Conservation (phyloP, 1,140 invertebrate genomes). For the Goniozus legneri region DNA sequence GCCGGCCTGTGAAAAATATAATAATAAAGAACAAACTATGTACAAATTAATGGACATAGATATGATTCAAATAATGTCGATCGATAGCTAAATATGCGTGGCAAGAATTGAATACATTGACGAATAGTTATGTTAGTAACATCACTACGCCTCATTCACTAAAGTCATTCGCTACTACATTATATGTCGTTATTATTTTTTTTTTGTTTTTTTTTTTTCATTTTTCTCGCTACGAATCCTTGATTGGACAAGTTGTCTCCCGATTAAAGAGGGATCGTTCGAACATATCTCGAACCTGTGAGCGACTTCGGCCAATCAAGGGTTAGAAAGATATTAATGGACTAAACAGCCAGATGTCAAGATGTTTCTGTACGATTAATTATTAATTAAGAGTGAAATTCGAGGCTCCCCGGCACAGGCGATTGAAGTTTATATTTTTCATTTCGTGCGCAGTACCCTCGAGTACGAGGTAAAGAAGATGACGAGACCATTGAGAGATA, state of each 20-base stretch:
- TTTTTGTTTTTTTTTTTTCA: slow-evolving; percentile 1
- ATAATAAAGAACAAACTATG: not conserved
- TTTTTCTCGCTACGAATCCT: not conserved
- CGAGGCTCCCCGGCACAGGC: too few relatives aligned
- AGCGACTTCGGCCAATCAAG: slow-evolving; percentile 33
- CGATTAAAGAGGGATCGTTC: not conserved
- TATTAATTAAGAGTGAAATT: too few relatives aligned
- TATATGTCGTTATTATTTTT: too few relatives aligned
- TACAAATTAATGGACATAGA: slow-evolving; percentile 23
- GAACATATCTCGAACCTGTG: not conserved
- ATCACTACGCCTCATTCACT: slow-evolving; percentile 27
- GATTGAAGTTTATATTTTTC: too few relatives aligned
- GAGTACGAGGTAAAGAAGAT: too few relatives aligned
- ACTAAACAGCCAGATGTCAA: slow-evolving; percentile 31
- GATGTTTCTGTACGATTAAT: too few relatives aligned
- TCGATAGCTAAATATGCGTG: not conserved
- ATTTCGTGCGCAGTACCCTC: too few relatives aligned
- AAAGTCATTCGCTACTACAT: slow-evolving; percentile 30
- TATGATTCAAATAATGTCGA: not conserved
- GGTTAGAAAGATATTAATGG: slow-evolving; percentile 30
- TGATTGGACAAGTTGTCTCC: too few relatives aligned
- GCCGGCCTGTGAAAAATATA: slow-evolving; percentile 31
- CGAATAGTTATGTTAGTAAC: not conserved
- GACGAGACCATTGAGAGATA: too few relatives aligned
- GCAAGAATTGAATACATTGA: not conserved